Percentiles rank a stretch among this genome's conserved stretches.
Evolutionary conservation across 2,113 vertebrate genomes (phyloP).

Genomic region (Sciurus niger): DNA sequence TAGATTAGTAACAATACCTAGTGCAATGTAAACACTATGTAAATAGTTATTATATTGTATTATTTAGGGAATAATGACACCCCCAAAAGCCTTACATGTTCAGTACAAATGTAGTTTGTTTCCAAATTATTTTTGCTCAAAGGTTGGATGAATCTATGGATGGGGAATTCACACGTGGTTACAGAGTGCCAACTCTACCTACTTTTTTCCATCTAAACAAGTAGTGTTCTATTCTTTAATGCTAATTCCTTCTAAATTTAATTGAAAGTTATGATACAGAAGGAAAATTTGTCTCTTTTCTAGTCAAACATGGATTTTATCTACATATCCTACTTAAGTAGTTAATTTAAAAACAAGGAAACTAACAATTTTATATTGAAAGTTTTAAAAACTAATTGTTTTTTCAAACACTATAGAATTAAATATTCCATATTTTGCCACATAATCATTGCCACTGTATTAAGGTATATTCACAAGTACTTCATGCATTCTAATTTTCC

Average conservation of each 20-base stretch:
- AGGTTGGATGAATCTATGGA: background rate
- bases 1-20: background rate
- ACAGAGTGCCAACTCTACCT: background rate
- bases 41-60: background rate
- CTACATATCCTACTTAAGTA: conserved; percentile 29
- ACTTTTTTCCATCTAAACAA: conserved; percentile 50
- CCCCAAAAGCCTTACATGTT: background rate
- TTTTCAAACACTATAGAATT: conserved; percentile 56
- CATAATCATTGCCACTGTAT: no score
- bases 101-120: background rate
- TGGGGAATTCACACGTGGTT: background rate
- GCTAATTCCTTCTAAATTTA: conserved; percentile 51
- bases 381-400: conserved; percentile 49
- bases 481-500: no score
- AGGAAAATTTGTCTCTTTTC: background rate
- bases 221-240: background rate
- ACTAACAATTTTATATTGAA: background rate
- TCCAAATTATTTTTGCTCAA: background rate
- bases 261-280: conserved; percentile 23
- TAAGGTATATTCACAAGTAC: no score
- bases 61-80: background rate
- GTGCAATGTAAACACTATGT: background rate
- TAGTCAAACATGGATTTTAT: conserved; percentile 23
- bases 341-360: background rate
- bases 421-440: background rate